These are phyloP conservation scores for Ligdia adustata DNA, from an alignment of 2,888 invertebrate genomes.

Conservation along the genomic window DNA sequence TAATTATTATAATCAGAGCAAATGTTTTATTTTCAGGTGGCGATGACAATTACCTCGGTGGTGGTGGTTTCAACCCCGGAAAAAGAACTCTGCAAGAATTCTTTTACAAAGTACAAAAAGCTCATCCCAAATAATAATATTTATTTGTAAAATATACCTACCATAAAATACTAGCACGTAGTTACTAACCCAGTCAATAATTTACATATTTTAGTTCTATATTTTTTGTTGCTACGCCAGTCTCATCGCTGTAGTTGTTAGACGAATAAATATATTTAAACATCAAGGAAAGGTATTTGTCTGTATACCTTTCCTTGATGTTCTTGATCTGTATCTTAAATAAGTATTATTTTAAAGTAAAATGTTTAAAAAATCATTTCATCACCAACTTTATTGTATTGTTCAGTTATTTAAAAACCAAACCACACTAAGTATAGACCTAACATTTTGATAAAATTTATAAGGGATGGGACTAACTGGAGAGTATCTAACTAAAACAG, in stretches of 20 bases:
- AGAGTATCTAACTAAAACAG: no score
- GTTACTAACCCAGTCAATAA: neutral
- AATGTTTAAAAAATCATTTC: no score
- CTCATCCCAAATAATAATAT: constrained; percentile 33
- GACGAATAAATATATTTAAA: neutral
- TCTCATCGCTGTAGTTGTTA: constrained; percentile 8
- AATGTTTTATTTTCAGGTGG: constrained; percentile 47
- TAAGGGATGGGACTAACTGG: no score
- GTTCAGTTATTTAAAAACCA: no score
- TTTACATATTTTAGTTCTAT: neutral
- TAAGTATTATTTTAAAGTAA: no score
- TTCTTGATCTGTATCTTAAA: no score
- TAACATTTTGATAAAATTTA: no score
- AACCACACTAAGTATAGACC: no score
- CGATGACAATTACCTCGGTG: constrained; percentile 65
- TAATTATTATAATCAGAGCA: no score
- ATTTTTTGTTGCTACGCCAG: constrained; percentile 4
- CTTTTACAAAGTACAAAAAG: constrained; percentile 42
- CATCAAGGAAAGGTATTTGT: neutral
- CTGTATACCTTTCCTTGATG: neutral
- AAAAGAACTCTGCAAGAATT: constrained; percentile 57
- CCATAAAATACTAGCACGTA: neutral
- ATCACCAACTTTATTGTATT: no score
- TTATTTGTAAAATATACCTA: neutral
- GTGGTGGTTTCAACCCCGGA: constrained; percentile 70